A percentile compares a stretch with the other conserved stretches of the same genome.
phyloP scores from a whole-genome alignment of 1,140 invertebrate species.

The Dendroctonus valens region DNA sequence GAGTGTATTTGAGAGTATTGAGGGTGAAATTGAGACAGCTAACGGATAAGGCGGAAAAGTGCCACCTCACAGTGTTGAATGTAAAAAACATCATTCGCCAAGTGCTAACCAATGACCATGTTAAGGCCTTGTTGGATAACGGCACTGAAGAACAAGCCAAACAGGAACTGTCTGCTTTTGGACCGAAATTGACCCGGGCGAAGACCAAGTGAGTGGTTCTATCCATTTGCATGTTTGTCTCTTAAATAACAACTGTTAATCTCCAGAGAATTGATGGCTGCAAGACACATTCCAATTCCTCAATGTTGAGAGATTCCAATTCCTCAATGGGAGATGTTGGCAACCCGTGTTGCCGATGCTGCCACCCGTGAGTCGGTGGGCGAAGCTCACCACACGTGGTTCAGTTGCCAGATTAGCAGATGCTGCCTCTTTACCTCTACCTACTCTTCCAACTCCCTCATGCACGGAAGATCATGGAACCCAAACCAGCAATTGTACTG shows the following conservation, averaged over 20 bases:
- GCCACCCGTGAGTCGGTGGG: too few species aligned
- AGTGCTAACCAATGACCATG: slow-evolving; percentile 83
- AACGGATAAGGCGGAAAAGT: slow-evolving; percentile 65
- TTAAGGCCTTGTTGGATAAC: slow-evolving; percentile 75
- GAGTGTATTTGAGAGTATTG: slow-evolving; percentile 56
- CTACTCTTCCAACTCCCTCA: slow-evolving; percentile 56
- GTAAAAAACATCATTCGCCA: slow-evolving; percentile 69
- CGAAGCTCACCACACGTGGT: too few species aligned
- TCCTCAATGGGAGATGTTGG: too few species aligned
- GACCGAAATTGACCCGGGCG: slow-evolving; percentile 81
- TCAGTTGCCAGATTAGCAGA: slow-evolving; percentile 60
- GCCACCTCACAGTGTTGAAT: slow-evolving; percentile 64
- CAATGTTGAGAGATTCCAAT: too few species aligned
- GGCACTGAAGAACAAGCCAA: slow-evolving; percentile 72
- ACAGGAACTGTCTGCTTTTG: slow-evolving; percentile 55
- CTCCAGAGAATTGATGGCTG: slow-evolving; percentile 63
- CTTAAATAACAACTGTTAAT: slow-evolving; percentile 6
- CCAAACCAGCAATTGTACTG: slow-evolving; percentile 50
- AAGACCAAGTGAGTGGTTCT: slow-evolving; percentile 71
- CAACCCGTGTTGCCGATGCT: too few species aligned
- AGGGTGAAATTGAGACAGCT: slow-evolving; percentile 64
- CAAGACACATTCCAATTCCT: slow-evolving; percentile 48
- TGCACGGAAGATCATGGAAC: slow-evolving; percentile 42
- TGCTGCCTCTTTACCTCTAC: slow-evolving; percentile 44
- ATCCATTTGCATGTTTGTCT: background rate